Conservation (phyloP, 2,797 vertebrate species). For the Anabas testudineus region DNA sequence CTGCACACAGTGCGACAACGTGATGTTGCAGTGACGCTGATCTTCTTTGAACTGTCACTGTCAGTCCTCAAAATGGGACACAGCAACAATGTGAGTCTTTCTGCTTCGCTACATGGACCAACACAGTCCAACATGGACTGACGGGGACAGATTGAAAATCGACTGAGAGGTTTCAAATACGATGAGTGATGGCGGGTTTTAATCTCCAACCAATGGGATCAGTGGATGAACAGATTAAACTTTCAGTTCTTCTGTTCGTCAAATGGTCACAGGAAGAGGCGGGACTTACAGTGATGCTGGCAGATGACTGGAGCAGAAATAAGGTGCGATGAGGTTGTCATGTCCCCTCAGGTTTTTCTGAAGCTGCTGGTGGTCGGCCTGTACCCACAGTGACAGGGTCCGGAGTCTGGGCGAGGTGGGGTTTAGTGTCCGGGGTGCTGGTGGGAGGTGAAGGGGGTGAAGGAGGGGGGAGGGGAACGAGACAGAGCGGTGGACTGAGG, state of each 20-base stretch:
- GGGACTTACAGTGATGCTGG: constrained; percentile 43
- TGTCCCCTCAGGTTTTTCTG: constrained; percentile 4
- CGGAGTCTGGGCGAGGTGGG: not conserved
- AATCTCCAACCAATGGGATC: constrained; percentile 1
- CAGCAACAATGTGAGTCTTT: not conserved
- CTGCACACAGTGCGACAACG: not conserved
- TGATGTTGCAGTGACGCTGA: not conserved
- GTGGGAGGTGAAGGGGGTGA: constrained; percentile 76
- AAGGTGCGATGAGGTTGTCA: constrained; percentile 6
- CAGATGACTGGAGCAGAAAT: constrained; percentile 34
- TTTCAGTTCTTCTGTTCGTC: not conserved
- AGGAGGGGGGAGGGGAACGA: constrained; percentile 78
- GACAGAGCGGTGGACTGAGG: constrained; percentile 75
- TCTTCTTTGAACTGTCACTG: no score
- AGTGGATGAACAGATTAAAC: not conserved
- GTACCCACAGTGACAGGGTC: constrained; percentile 31
- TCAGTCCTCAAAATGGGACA: not conserved
- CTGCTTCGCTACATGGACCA: not conserved
- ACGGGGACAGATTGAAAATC: not conserved
- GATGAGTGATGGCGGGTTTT: not conserved
- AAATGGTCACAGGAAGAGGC: constrained; percentile 29
- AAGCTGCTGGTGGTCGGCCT: constrained; percentile 24
- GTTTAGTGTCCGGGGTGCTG: constrained; percentile 78
- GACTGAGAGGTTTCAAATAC: not conserved
- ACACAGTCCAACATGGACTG: not conserved